Evolutionary conservation across 2,888 invertebrate genomes (phyloP), one percentile per base, ranked within the genome.

Genomic region (Vannuccia rotundouncinata): DNA sequence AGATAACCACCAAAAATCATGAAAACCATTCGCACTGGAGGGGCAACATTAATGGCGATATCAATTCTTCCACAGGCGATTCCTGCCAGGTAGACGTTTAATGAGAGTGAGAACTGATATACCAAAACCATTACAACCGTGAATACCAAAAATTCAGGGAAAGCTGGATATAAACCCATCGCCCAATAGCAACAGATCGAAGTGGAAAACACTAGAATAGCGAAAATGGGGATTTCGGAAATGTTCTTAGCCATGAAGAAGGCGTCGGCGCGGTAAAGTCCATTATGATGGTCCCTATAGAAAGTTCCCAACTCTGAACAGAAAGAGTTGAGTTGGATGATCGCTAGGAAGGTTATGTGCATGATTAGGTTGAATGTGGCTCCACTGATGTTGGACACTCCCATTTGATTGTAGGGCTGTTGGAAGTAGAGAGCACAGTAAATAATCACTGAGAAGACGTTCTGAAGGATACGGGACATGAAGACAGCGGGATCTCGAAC

Each of bases 211-310:
- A 27, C n/a, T 1, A 59, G 25, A 59, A 59, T 5, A 1, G 60
- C 1, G 60, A 78, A 78, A 2, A 78, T 13, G 2, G 78, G 78
- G 0, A 78, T 78, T 10, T 81, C 81, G 13, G 30, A 29, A 45
- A 81, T 13, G 75, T 81, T 81, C 59, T 81, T 74, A 25, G 76
- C 79, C n/a, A 80, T 27, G 59, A 74, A 81, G 29, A 74, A 81
- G n/a, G 81, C 29, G 22, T 28, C 74, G 1, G 74, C 25, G 22
- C 80, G 27, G 80, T 81, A 81, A 28, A 59, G n/a, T 10, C 81
- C 31, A 28, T 81, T 80, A 10, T 74, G 31, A 29, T 81, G 80
- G 1, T 81, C 81, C 17, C 74, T 27, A 22, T 66, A 31, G 31
- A 77, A 81, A n/a, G 80, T 31, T 25, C 60, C 25, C 13, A 75